These are phyloP conservation scores for Chroicocephalus ridibundus DNA, from an alignment of 2,113 vertebrate species.

Conservation along the genomic window DNA sequence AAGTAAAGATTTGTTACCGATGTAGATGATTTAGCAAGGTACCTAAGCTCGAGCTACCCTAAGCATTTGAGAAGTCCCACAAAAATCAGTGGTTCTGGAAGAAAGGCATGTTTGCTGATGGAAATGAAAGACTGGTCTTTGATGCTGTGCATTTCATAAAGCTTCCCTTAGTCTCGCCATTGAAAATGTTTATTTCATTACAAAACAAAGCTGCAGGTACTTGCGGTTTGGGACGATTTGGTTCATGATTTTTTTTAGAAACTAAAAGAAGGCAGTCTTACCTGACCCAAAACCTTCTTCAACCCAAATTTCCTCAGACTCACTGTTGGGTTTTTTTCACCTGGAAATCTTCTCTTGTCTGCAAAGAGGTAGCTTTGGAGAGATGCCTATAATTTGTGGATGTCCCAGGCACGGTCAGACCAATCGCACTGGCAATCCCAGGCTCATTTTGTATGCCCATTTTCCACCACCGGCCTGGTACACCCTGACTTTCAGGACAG, in stretches of 20 bases:
- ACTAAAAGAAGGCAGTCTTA: background rate
- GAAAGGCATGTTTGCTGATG: background rate
- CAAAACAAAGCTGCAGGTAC: background rate
- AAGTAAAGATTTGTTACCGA: background rate
- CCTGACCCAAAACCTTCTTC: background rate
- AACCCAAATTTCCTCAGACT: background rate
- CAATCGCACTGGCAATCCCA: too few species aligned
- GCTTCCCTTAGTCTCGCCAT: background rate
- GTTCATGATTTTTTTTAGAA: background rate
- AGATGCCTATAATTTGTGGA: background rate
- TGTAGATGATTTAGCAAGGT: background rate
- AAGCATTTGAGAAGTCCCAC: background rate
- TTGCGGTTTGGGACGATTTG: background rate
- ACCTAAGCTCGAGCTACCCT: fast-evolving
- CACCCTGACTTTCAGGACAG: background rate
- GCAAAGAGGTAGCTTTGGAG: background rate
- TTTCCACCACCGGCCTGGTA: background rate
- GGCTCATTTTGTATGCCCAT: background rate
- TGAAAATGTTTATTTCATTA: background rate
- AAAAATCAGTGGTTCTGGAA: background rate
- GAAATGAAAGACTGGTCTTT: background rate
- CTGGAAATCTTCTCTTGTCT: background rate
- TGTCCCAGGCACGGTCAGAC: background rate
- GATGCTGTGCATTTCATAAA: background rate
- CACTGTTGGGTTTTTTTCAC: background rate